Percentiles rank a stretch among this genome's conserved stretches.
Evolutionary conservation across 1,140 invertebrate genomes (phyloP).

Genomic region (Cydia splendana): DNA sequence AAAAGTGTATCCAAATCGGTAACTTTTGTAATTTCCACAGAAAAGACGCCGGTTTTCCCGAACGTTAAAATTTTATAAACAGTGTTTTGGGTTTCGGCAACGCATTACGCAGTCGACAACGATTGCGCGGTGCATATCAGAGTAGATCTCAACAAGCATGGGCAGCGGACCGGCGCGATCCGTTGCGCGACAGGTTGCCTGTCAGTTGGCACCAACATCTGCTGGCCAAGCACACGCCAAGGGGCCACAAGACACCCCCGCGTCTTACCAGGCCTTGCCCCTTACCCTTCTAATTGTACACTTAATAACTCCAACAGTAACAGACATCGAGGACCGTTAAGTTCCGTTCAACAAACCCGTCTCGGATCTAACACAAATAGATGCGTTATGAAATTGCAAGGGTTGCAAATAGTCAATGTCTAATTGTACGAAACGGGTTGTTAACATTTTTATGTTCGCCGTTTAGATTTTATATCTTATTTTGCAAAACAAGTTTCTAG

Average conservation of each 20-base stretch:
- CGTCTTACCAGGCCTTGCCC: constrained; percentile 52
- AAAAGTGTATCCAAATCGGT: no score
- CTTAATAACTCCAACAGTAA: constrained; percentile 67
- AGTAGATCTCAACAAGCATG: constrained; percentile 53
- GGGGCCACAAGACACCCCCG: constrained; percentile 65
- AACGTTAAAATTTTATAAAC: not conserved
- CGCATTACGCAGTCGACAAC: constrained; percentile 54
- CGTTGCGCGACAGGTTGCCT: constrained; percentile 75
- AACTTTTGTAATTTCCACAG: no score
- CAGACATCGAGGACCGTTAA: constrained; percentile 72
- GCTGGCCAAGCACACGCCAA: constrained; percentile 50
- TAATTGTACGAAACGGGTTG: constrained; percentile 66
- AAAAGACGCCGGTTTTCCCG: no score
- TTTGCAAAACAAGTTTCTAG: constrained; percentile 37
- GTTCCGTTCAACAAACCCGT: constrained; percentile 72
- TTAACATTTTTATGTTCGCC: constrained; percentile 43
- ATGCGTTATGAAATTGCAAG: constrained; percentile 61
- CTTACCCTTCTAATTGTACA: constrained; percentile 58
- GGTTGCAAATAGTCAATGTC: constrained; percentile 71
- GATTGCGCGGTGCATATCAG: constrained; percentile 54
- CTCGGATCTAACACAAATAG: constrained; percentile 57
- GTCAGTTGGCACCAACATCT: constrained; percentile 72
- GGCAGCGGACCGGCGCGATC: constrained; percentile 68
- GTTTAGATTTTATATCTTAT: constrained; percentile 48
- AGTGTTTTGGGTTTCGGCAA: constrained; percentile 31